A percentile compares a stretch with the other conserved stretches of the same genome.
Evolutionary conservation across 2,888 invertebrate species (phyloP).

Genomic region (Allolobophora icterica): DNA sequence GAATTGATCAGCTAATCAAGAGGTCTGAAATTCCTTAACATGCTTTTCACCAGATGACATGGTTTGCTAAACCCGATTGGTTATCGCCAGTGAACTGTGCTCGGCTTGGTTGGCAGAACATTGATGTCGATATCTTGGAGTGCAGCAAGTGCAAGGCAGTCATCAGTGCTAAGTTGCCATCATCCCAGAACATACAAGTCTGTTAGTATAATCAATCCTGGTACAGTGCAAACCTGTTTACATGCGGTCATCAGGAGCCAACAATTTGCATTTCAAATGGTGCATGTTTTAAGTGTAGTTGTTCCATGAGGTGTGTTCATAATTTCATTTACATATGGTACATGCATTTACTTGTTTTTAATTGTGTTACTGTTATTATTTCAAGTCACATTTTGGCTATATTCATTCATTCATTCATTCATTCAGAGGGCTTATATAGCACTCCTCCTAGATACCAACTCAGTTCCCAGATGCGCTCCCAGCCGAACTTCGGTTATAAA

Average conservation of each 20-base stretch:
- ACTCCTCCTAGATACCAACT: no score
- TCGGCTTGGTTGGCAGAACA: not conserved
- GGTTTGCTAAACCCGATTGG: constrained; percentile 23
- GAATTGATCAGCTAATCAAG: not conserved
- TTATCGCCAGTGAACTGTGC: constrained; percentile 10
- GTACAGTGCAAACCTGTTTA: not conserved
- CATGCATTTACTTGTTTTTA: no score
- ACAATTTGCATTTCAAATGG: no score
- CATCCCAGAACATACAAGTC: not conserved
- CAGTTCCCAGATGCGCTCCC: no score
- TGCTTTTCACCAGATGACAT: not conserved
- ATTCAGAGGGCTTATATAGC: no score
- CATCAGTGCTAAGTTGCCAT: constrained; percentile 13
- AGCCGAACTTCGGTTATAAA: no score
- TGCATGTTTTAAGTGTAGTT: no score
- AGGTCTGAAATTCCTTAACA: not conserved
- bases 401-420: no score
- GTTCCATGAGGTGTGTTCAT: no score
- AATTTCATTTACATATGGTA: no score
- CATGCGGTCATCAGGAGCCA: not conserved
- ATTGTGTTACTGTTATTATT: no score
- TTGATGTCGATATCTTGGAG: not conserved
- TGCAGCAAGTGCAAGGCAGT: not conserved
- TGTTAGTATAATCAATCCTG: not conserved
- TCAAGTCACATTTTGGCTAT: no score